Percentiles rank a stretch among this genome's conserved stretches.
Evolutionary conservation across 1,140 invertebrate species (phyloP).

Genomic region (Ceratosolen fusciceps): DNA sequence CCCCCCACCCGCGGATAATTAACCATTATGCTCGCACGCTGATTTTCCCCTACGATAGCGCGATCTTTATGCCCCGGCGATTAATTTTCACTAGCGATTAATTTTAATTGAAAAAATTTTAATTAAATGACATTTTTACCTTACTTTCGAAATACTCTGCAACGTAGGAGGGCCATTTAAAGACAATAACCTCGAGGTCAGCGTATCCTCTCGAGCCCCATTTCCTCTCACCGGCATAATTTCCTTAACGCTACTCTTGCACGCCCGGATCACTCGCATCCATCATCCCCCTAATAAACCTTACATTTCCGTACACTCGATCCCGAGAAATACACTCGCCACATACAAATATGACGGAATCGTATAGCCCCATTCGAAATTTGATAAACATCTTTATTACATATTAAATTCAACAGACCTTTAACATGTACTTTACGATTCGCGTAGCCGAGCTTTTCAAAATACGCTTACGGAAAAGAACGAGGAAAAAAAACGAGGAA

Average conservation of each 20-base stretch:
- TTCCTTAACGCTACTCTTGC: background rate
- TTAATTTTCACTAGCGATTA: background rate
- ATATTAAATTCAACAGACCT: background rate
- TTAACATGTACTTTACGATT: background rate
- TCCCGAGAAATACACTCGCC: background rate
- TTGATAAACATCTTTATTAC: background rate
- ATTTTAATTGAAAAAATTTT: conserved; percentile 14
- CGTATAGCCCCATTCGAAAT: background rate
- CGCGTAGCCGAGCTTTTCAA: background rate
- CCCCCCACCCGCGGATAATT: background rate
- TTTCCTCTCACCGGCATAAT: background rate
- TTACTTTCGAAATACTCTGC: background rate
- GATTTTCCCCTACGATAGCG: background rate
- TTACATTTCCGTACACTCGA: background rate
- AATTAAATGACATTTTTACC: conserved; percentile 21
- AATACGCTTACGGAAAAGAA: background rate
- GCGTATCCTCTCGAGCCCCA: background rate
- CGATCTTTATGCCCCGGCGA: background rate
- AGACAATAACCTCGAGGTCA: background rate
- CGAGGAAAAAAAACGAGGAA: too few species aligned
- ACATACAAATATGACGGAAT: background rate
- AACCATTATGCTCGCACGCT: background rate
- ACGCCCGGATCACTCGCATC: background rate
- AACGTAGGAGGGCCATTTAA: background rate
- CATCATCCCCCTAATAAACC: background rate